Evolutionary conservation across 2,888 invertebrate species (phyloP).

Genomic region (Oligia fasciuncula): DNA sequence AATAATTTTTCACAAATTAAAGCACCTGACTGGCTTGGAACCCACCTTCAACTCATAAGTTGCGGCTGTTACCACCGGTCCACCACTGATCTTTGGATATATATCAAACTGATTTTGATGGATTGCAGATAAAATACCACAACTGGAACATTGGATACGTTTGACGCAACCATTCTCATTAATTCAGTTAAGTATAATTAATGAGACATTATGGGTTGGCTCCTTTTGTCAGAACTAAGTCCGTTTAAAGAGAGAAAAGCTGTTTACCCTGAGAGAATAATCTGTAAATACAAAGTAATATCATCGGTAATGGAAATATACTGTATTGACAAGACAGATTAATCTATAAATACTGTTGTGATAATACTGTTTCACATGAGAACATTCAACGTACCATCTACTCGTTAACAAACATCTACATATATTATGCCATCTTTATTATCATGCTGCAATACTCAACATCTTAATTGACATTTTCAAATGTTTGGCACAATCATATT

Average conservation of each 20-base stretch:
- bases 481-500: constrained; percentile 36
- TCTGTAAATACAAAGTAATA: neutral
- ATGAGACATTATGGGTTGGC: neutral
- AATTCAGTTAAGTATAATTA: neutral
- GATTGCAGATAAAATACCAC: neutral
- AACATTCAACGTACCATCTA: constrained; percentile 23
- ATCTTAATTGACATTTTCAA: constrained; percentile 62
- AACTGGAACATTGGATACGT: neutral
- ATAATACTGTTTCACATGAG: neutral
- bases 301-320: neutral
- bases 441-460: constrained; percentile 30
- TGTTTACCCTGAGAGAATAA: neutral
- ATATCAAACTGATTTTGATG: neutral
- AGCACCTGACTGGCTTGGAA: no score
- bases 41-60: neutral
- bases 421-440: constrained; percentile 21
- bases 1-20: neutral
- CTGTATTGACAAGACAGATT: constrained; percentile 1
- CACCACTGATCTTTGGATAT: neutral
- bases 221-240: neutral
- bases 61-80: neutral
- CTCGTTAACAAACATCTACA: constrained; percentile 22
- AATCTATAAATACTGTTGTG: neutral
- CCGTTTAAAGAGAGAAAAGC: neutral
- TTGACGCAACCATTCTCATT: neutral